phyloP scores from a whole-genome alignment of 2,113 vertebrate genomes.

The Candoia aspera region DNA sequence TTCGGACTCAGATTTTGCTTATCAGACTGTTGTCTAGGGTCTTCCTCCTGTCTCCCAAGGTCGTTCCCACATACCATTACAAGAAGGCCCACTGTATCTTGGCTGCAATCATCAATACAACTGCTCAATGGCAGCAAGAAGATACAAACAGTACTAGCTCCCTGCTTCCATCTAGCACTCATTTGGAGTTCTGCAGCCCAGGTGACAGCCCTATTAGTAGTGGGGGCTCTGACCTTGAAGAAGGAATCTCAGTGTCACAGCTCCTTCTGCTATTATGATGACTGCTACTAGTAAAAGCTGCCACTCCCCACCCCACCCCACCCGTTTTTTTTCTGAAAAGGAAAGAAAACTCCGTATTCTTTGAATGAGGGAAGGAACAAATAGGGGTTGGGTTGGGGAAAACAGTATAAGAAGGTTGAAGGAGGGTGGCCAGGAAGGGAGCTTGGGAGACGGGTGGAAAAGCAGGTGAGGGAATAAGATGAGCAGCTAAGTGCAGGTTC shows the following conservation, averaged over 20 bases:
- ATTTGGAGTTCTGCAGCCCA: not conserved
- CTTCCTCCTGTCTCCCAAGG: not conserved
- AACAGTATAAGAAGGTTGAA: no score
- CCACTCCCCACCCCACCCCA: no score
- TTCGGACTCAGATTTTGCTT: not conserved
- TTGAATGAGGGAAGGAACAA: no score
- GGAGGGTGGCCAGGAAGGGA: no score
- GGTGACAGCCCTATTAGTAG: not conserved
- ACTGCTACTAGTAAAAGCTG: no score
- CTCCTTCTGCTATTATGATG: no score
- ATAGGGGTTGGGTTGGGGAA: no score
- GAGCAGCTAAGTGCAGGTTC: no score
- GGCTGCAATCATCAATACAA: not conserved
- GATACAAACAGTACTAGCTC: not conserved
- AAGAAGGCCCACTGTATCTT: not conserved
- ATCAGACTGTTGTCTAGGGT: not conserved
- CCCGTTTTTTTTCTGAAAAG: no score
- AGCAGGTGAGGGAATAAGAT: no score
- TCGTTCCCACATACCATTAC: not conserved
- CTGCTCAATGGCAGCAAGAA: not conserved
- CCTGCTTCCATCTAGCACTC: not conserved
- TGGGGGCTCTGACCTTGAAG: not conserved
- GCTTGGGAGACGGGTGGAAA: no score
- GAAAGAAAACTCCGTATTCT: no score
- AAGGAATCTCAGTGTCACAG: not conserved